Evolutionary conservation across 2,888 invertebrate species (phyloP), one percentile per base, ranked within the genome.

Genomic region (Tetramorium bicarinatum): DNA sequence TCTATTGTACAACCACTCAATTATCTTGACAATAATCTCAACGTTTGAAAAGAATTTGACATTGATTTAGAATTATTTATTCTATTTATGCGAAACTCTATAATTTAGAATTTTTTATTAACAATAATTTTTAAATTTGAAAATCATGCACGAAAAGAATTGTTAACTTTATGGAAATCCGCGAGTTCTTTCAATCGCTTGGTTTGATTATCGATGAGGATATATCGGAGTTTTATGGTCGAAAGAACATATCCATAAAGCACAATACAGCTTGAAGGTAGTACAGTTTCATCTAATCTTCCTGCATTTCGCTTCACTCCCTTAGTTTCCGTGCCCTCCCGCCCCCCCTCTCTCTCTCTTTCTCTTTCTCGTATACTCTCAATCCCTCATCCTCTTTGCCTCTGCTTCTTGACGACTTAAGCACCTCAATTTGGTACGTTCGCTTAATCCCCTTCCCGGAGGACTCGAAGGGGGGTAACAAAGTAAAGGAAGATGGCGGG

Each of bases 351-450:
- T 25, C 61, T 77, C 54, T n/a, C 25, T 56, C 38, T 25, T 25
- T 47, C 29, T 18, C 62, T 21, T 15, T 29, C 38, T 4, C 56
- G 18, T n/a, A 34, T 38, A 38, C 34, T 59, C 34, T 80, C 79
- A 47, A 80, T 47, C 75, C 62, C 71, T 69, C 85, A 80, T 72
- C 82, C 87, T 82, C 86, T 83, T 83, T 85, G 85, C 85, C 83
- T 67, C 75, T 84, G 87, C 85, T 87, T 85, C 88, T 87, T 85
- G 88, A 87, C 90, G 91, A 90, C 89, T 92, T 92, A 92, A 93
- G 90, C 91, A 87, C 90, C 91, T 92, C 91, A 91, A 93, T 93
- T 93, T 91, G 90, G 90, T 91, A 92, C 91, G 89, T 91, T 89
- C 91, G 88, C 91, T 92, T 93, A 93, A 93, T 93, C 92, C 91